Base-by-base conservation (phyloP, 2,113 vertebrate genomes). In the Pardalotus punctatus region DNA sequence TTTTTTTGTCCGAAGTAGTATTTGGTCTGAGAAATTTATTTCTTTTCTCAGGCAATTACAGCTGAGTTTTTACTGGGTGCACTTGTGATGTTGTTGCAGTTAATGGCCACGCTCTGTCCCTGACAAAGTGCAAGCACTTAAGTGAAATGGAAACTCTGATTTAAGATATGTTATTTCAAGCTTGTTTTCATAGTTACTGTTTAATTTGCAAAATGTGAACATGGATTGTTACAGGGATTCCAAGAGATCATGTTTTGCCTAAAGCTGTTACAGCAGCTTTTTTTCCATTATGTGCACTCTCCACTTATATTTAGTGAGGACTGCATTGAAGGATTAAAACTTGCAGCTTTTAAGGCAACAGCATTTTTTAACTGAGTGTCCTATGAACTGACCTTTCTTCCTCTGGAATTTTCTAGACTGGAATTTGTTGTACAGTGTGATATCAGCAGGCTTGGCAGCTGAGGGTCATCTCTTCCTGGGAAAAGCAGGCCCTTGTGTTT, bases 191-290 rank as follows among this genome's bases (percentile, higher is more conserved):
- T 45, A 90, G 38, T 73, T 86, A 40, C 40, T 71, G n/a, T 88
- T 94, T 80, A 69, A 85, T 82, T 95, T 92, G 60, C 82, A 42
- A 73, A 81, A 88, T 62, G 50, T 73, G 88, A 77, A 47, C 76
- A 11, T 45, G 54, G n/a, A 57, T 88, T 81, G 25, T 85, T 83
- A 51, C 47, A 85, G 81, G 80, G 86, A 64, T 91, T 85, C 87
- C 43, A 71, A 36, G 47, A 69, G 51, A 65, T 70, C 20, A 12
- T 43, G 20, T 71, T 93, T 91, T 81, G 62, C 18, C 31, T 91
- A 45, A 82, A 84, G 47, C 21, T 6, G 0, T 77, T 61, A 56
- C 12, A 33, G 15, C 31, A 69, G 12, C 10, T 43, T 79, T 69
- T 82, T 84, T 57, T 6, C 20, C 24, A 24, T 12, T 51, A 2